Percentiles rank a stretch among this genome's conserved stretches.
phyloP scores from a whole-genome alignment of 2,797 vertebrate species.

The Lithobates pipiens region DNA sequence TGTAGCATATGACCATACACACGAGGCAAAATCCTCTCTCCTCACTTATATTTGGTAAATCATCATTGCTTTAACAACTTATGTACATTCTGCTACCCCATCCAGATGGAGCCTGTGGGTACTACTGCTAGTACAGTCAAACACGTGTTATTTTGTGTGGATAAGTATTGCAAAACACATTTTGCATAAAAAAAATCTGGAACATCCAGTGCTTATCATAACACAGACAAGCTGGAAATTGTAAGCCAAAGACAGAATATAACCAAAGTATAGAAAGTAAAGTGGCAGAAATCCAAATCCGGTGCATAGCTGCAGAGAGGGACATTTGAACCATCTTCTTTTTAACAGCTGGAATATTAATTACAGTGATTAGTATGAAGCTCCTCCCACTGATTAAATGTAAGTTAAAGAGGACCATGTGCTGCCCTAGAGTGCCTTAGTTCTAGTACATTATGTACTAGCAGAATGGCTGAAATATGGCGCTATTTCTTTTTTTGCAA shows the following conservation, averaged over 20 bases:
- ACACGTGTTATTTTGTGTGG: neutral
- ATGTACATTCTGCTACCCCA: neutral
- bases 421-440: neutral
- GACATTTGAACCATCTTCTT: neutral
- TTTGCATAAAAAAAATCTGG: neutral
- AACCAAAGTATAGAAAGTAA: neutral
- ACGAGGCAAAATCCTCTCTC: too few relatives aligned
- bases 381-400: neutral
- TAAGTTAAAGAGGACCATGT: neutral
- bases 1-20: too few relatives aligned
- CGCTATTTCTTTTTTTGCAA: neutral
- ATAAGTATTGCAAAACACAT: neutral
- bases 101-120: neutral
- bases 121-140: neutral
- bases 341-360: neutral
- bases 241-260: neutral
- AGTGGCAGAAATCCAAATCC: neutral
- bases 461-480: neutral
- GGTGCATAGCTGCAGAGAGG: neutral
- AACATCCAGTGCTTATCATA: neutral
- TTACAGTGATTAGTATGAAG: neutral
- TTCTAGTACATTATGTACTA: slow-evolving; percentile 27
- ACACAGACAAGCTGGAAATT: neutral
- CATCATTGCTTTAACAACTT: neutral
- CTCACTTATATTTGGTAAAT: too few relatives aligned